These are phyloP conservation scores for Dipodomys ordii DNA, from an alignment of 2,113 vertebrate species.

Conservation along the genomic window DNA sequence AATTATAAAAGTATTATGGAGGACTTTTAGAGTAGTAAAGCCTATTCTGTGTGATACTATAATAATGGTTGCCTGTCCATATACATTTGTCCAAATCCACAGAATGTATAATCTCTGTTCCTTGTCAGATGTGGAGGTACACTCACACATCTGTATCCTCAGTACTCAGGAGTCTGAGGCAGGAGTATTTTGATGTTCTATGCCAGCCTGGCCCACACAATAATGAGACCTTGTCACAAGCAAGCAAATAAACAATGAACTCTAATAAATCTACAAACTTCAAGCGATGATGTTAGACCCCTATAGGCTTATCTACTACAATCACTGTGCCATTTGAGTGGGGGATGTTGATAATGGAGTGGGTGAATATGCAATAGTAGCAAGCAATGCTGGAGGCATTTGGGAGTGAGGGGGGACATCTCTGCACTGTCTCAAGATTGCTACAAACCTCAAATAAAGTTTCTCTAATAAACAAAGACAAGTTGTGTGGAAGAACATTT, in stretches of 20 bases:
- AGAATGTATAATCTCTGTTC: no score
- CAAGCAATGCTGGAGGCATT: accelerated
- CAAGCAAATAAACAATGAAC: not conserved
- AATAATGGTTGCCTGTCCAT: no score
- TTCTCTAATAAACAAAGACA: not conserved
- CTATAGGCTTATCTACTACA: not conserved
- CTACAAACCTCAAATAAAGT: not conserved
- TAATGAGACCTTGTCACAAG: no score
- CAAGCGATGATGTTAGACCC: not conserved
- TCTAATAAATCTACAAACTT: not conserved
- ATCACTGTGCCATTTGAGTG: not conserved
- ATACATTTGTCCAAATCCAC: not conserved
- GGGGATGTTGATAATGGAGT: not conserved
- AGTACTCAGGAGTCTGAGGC: no score
- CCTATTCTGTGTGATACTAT: not conserved
- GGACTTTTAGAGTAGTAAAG: not conserved
- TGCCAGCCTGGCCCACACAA: no score
- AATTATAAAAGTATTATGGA: not conserved
- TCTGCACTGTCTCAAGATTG: not conserved
- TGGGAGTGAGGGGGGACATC: not conserved
- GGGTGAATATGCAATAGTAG: accelerated
- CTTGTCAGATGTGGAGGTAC: no score
- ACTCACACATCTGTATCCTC: no score
- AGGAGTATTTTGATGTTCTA: no score
- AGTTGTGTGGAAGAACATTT: not conserved